Percentiles rank a stretch among this genome's conserved stretches.
phyloP scores from a whole-genome alignment of 2,113 vertebrate species.

The Scalopus aquaticus region DNA sequence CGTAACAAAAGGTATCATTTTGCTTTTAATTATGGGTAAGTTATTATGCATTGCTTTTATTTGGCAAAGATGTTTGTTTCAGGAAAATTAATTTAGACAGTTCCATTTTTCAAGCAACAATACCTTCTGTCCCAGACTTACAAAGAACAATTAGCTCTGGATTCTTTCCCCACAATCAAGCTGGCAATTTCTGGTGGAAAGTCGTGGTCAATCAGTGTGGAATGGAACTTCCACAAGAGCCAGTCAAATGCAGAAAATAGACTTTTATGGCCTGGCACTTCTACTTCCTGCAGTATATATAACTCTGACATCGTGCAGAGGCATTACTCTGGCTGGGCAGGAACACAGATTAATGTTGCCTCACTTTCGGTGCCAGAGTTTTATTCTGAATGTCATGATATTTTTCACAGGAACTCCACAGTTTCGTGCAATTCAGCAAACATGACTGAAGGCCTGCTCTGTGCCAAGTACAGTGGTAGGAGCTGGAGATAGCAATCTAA shows the following conservation, averaged over 20 bases:
- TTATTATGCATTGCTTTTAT: slow-evolving; percentile 85
- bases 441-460: slow-evolving; percentile 34
- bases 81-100: slow-evolving; percentile 86
- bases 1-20: slow-evolving; percentile 86
- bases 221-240: slow-evolving; percentile 77
- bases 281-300: slow-evolving; percentile 80
- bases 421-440: slow-evolving; percentile 62
- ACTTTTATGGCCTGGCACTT: slow-evolving; percentile 82
- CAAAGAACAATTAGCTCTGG: slow-evolving; percentile 87
- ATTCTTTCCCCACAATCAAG: slow-evolving; percentile 83
- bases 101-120: slow-evolving; percentile 86
- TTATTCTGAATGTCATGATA: slow-evolving; percentile 86
- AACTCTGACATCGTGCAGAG: slow-evolving; percentile 73
- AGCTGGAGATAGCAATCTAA: not conserved
- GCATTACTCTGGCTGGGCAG: slow-evolving; percentile 66
- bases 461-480: slow-evolving; percentile 40
- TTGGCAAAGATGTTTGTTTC: slow-evolving; percentile 86
- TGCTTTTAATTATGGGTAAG: slow-evolving; percentile 85
- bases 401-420: slow-evolving; percentile 75
- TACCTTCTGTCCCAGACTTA: slow-evolving; percentile 84
- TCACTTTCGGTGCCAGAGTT: slow-evolving; percentile 89
- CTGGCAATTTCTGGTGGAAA: slow-evolving; percentile 83
- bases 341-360: slow-evolving; percentile 90
- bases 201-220: slow-evolving; percentile 80
- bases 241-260: slow-evolving; percentile 84